These are phyloP conservation scores for Mus musculus DNA, from an alignment of 2,113 vertebrate genomes.

Conservation along the genomic window GRCm39 chr9:68830501-68831000, in stretches of 20 bases:
- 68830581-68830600: conserved; percentile 48
- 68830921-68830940: background rate
- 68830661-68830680: background rate
- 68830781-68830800: background rate
- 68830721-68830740: background rate
- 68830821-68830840: background rate
- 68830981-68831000: background rate
- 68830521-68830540: background rate
- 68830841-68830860: background rate
- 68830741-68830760: background rate
- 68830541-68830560: conserved; percentile 45
- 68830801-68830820: background rate
- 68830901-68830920: background rate
- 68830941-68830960: background rate
- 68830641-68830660: conserved; percentile 14
- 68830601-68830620: conserved; percentile 41
- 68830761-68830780: background rate
- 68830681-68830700: conserved; percentile 36
- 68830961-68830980: background rate
- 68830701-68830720: background rate
- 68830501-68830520: background rate
- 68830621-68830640: conserved; percentile 37
- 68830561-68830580: conserved; percentile 36
- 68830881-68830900: accelerated
- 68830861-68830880: background rate